Conservation (phyloP, 2,113 vertebrate species). For the Tetrao urogallus region DNA sequence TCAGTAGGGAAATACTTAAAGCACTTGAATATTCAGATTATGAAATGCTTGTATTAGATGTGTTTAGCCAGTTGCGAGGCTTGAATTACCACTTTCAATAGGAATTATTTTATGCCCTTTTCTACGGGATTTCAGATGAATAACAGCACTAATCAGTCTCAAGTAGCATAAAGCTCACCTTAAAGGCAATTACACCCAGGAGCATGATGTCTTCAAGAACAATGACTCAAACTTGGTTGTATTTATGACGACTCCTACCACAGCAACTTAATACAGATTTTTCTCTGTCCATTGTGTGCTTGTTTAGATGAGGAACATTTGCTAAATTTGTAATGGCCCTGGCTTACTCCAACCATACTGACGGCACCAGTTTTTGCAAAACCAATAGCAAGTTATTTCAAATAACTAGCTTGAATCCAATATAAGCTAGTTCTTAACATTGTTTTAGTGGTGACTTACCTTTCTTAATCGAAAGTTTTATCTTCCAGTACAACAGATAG, state of each 20-base stretch:
- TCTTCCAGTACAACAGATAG: background rate
- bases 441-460: conserved; percentile 27
- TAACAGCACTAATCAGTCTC: conserved; percentile 52
- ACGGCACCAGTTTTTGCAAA: conserved; percentile 36
- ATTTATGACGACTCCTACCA: background rate
- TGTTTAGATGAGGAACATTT: conserved; percentile 49
- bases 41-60: conserved; percentile 20
- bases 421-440: background rate
- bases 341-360: conserved; percentile 33
- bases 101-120: conserved; percentile 56
- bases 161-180: conserved; percentile 63
- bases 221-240: background rate
- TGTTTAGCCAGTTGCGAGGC: conserved; percentile 36
- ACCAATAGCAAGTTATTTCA: conserved; percentile 55
- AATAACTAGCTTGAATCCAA: conserved; percentile 9
- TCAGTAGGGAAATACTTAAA: conserved; percentile 51
- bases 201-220: conserved; percentile 41
- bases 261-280: conserved; percentile 12
- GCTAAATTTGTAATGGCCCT: conserved; percentile 19
- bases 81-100: conserved; percentile 54
- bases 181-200: conserved; percentile 58
- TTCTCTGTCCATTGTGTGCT: conserved; percentile 12
- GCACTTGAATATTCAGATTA: conserved; percentile 37
- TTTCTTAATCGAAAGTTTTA: conserved; percentile 13
- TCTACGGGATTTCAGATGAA: conserved; percentile 57